Evolutionary conservation across 2,797 vertebrate species (phyloP).

Genomic region (Jordanella pulchra): DNA sequence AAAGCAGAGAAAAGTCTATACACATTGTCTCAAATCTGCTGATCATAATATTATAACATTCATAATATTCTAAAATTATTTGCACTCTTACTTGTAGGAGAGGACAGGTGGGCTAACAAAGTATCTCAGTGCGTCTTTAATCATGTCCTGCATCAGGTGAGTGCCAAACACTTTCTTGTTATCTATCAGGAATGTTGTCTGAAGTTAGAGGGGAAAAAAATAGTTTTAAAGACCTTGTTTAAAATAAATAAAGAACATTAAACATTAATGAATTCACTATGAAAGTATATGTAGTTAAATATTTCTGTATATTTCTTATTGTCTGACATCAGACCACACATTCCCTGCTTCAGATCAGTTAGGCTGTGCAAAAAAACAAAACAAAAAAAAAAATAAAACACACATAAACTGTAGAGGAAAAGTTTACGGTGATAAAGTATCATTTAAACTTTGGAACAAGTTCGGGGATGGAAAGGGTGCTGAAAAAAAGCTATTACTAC

Average conservation of each 20-base stretch:
- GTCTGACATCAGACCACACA: too few relatives aligned
- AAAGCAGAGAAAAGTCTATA: background rate
- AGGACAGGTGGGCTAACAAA: constrained; percentile 98
- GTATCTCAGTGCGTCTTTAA: constrained; percentile 95
- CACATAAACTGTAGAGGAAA: too few relatives aligned
- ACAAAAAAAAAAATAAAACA: too few relatives aligned
- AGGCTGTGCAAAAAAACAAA: background rate
- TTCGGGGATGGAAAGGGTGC: too few relatives aligned
- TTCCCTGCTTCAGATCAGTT: background rate
- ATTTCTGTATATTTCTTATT: too few relatives aligned
- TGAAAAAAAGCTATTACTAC: too few relatives aligned
- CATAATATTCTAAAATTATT: background rate
- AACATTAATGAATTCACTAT: background rate
- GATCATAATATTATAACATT: background rate
- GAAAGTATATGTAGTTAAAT: background rate
- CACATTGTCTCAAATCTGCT: background rate
- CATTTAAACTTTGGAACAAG: too few relatives aligned
- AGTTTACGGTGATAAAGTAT: too few relatives aligned
- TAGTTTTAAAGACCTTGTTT: background rate
- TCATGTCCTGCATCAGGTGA: constrained; percentile 98
- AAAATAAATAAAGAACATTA: background rate
- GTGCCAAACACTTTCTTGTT: constrained; percentile 98
- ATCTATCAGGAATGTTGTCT: constrained; percentile 98
- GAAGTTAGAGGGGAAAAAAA: constrained; percentile 10
- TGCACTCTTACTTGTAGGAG: constrained; percentile 89